Base-by-base conservation (phyloP, 1,140 invertebrate genomes). In the Sipha flava region DNA sequence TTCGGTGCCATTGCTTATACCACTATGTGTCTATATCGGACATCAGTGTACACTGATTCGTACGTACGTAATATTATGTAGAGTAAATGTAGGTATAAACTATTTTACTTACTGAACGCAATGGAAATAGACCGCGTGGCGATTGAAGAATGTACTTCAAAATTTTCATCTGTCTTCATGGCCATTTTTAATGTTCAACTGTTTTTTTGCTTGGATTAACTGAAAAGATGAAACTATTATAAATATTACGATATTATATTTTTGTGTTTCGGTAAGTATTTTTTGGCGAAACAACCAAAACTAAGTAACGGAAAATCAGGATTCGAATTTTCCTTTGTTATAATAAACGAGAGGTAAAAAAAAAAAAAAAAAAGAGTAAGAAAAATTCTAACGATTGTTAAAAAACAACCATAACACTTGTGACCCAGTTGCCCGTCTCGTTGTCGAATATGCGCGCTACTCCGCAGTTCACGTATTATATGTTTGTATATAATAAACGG, bases 101-200 rank as follows among this genome's bases (percentile, higher is more conserved):
- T n/a, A n/a, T n/a, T n/a, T n/a, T 34, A 40, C 66, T 70, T n/a
- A 70, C 66, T 70, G 66, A 47, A 70, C 21, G 64, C 64, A 66
- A 66, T 66, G 16, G 66, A 29, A 70, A 29, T 4, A 4, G 43
- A 70, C 26, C 43, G 43, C 66, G 40, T 47, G 43, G 43, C 9
- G 26, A 70, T 29, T 47, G 66, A 12, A 29, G 26, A 70, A 31
- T 70, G 40, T n/a, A n/a, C 26, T 45, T 18, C 5, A 16, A 70
- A 47, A 70, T 70, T 18, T 29, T 45, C 66, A 23, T 70, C 66
- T 3, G n/a, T 70, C 23, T 45, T 47, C 66, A 26, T 18, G 23
- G 66, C 23, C 43, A 70, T 70, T 47, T 70, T 70, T 7, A 12
- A 47, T 10, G 18, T 26, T 47, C 23, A 7, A 29, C 40, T 47